Evolutionary conservation across 2,888 invertebrate species (phyloP), one percentile per base, ranked within the genome.

Genomic region (Nemapogon koenigi): DNA sequence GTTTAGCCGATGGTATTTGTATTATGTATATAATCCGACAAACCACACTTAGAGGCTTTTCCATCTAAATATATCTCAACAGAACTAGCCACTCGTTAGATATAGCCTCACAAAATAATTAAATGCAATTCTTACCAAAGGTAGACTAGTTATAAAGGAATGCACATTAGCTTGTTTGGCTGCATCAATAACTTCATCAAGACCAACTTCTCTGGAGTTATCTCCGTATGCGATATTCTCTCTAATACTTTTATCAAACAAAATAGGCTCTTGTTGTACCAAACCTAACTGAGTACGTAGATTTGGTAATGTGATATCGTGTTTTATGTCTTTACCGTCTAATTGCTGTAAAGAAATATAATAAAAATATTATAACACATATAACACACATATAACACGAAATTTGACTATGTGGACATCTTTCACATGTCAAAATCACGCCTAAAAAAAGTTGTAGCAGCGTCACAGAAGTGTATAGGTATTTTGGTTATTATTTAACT

Each of bases 181-280:
- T 1, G 88, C 89, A 22, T 73, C 72, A 1, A 90, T 84, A 41
- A 92, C 80, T 56, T 91, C 90, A 3, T 82, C 81, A 73, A 86
- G 81, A 11, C 82, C 52, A 18, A 88, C 84, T 3, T 59, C 55
- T 1, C 87, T 70, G 17, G 66, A 62, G 55, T 85, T 88, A 59
- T 90, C 90, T 1, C 94, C 94, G 61, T 94, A 94, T 0, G 89
- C 88, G 53, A 95, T 94, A 64, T 94, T 94, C 51, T 94, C 91
- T 1, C 84, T 82, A 36, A 94, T 87, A 38, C 85, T 86, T 40
- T 88, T 81, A 53, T 89, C 88, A 71, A 94, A 94, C 18, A 94
- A 81, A 3, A 87, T 85, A 0, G 92, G 93, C 55, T 94, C 93
- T 64, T 94, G 94, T 10, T 89, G 88, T 6, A 94, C 87, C 16